Evolutionary conservation across 2,888 invertebrate species (phyloP), one percentile per base, ranked within the genome.

Genomic region (Nineta flava): DNA sequence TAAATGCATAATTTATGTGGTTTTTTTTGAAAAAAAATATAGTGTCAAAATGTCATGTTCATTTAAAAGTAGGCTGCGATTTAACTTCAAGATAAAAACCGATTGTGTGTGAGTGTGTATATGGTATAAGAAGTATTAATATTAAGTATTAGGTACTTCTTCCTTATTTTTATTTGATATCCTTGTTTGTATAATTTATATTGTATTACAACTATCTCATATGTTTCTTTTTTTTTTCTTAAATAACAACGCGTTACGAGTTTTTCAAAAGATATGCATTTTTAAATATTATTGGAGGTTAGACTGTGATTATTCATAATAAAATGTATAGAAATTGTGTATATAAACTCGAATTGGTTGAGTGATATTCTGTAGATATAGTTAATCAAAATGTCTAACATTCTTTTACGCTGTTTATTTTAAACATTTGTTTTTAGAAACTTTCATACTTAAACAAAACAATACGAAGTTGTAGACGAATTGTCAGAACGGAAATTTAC

Each of bases 41-140:
- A 48, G 41, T 48, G 48, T 48, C 48, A 40, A 32, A 41, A 19
- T 48, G 48, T 48, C 48, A 48, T 48, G 48, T 48, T 34, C 21
- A 17, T 26, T 35, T 35, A 32, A 46, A 46, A 46, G 46, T 46
- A 46, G 38, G 38, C 38, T 38, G 38, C 38, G 38, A 38, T 38
- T 38, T 38, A 38, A 38, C 38, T 38, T 38, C 6, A 38, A 38
- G 38, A 38, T 38, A 38, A 38, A 15, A 38, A 38, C n/a, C 38
- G 38, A 38, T 38, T 38, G 38, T 38, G n/a, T 38, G 7, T 38
- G 26, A 26, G 26, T 26, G 26, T 26, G 7, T 26, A 26, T 26
- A 26, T 6, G 26, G 26, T 6, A 26, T 26, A 26, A 26, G 26
- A 26, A 26, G 7, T 26, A 26, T 26, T 26, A 3, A 26, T 26